Percentiles rank a stretch among this genome's conserved stretches.
Conservation (phyloP, 64 coral and sea anemone genomes). For the Montipora sp. region DNA sequence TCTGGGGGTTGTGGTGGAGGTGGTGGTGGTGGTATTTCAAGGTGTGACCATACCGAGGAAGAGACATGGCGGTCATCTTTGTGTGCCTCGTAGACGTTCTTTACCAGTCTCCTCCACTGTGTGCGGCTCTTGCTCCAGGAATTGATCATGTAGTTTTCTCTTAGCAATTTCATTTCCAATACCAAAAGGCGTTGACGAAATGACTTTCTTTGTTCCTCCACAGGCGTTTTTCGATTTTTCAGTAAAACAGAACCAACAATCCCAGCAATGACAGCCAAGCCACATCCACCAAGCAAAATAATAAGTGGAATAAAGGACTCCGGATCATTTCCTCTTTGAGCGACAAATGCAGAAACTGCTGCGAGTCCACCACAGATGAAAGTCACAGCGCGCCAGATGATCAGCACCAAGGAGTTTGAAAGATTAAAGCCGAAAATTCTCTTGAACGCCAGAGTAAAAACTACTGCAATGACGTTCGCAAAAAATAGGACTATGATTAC, state of each 20-base stretch:
- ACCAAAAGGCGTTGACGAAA: slow-evolving; percentile 67
- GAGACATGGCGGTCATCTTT: slow-evolving; percentile 45
- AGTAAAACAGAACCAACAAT: slow-evolving; percentile 57
- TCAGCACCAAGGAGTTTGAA: slow-evolving; percentile 85
- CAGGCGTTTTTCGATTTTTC: slow-evolving; percentile 69
- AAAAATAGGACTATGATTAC: slow-evolving; percentile 62
- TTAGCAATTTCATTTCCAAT: slow-evolving; percentile 76
- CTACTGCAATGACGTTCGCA: slow-evolving; percentile 67
- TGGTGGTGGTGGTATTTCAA: slow-evolving; percentile 30
- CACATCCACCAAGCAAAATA: slow-evolving; percentile 63
- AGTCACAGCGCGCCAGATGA: slow-evolving; percentile 74
- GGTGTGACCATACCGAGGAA: slow-evolving; percentile 20
- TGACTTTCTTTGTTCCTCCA: slow-evolving; percentile 76
- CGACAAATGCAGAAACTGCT: slow-evolving; percentile 62
- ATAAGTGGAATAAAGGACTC: slow-evolving; percentile 76
- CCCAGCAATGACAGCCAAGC: slow-evolving; percentile 57
- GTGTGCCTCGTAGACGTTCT: slow-evolving; percentile 89
- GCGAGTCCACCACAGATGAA: slow-evolving; percentile 68
- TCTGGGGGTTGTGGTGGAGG: slow-evolving; percentile 24
- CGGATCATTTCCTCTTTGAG: slow-evolving; percentile 52
- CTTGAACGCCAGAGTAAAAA: slow-evolving; percentile 83
- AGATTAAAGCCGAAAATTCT: slow-evolving; percentile 63
- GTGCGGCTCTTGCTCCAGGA: slow-evolving; percentile 87
- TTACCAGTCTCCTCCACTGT: slow-evolving; percentile 88
- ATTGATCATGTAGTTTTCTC: slow-evolving; percentile 78